A percentile compares a stretch with the other conserved stretches of the same genome.
Evolutionary conservation across 2,113 vertebrate genomes (phyloP).

Genomic region (Conger conger): DNA sequence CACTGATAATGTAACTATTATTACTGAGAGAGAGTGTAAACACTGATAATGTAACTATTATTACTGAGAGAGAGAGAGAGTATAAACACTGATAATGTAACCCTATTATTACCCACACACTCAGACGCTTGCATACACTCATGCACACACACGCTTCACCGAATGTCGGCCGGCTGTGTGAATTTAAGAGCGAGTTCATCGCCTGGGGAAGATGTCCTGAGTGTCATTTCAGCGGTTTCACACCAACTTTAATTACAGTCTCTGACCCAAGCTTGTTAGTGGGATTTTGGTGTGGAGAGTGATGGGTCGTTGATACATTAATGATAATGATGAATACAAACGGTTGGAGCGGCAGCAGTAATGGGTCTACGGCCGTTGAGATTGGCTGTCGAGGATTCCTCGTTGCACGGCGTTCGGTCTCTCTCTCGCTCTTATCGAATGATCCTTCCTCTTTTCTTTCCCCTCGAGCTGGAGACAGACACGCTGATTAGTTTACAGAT

Average conservation of each 20-base stretch:
- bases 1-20: too few species aligned
- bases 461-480: neutral
- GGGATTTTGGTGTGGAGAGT: neutral
- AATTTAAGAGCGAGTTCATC: conserved; percentile 47
- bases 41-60: too few species aligned
- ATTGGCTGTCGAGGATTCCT: neutral
- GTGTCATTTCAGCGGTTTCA: neutral
- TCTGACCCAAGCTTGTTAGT: neutral
- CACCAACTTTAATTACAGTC: neutral
- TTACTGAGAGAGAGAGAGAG: too few species aligned
- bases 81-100: too few species aligned
- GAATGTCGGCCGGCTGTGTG: neutral
- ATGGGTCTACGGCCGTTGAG: neutral
- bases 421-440: conserved; percentile 6
- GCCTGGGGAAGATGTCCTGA: neutral
- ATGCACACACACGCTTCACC: neutral
- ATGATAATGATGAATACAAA: neutral
- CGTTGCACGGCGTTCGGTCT: neutral
- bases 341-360: neutral
- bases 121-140: too few species aligned
- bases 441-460: neutral
- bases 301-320: neutral
- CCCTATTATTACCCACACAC: too few species aligned
- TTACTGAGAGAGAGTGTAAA: too few species aligned
- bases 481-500: conserved; percentile 12